Evolutionary conservation across 2,113 vertebrate species (phyloP), one percentile per base, ranked within the genome.

Genomic region (Tetrao urogallus): DNA sequence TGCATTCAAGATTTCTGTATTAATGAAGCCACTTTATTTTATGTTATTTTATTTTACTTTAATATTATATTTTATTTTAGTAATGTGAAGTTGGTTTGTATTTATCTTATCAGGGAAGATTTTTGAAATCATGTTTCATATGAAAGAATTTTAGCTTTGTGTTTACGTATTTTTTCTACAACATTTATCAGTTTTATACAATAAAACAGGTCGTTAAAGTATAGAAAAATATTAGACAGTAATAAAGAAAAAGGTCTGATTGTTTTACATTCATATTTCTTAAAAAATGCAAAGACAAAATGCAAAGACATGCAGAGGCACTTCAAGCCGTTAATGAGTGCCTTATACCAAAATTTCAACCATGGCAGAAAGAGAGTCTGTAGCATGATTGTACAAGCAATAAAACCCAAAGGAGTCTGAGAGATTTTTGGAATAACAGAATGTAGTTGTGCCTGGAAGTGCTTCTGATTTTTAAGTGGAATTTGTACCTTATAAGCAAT

Each of bases 161-260:
- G 10, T 40, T 86, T 43, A 30, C 11, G 3, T 76, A 8, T 7
- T 30, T 82, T 66, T 65, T 3, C 25, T 6, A 24, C 38, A 42
- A 4, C 7, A 47, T 86, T 32, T 0, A 56, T 0, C 48, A 7
- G 7, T 40, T 5, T 52, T 67, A 45, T 11, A 52, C 5, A 65
- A 38, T 54, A 88, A 64, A 38, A 22, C 7, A 82, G 52, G 10
- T 15, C 58, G 3, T 43, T 40, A 61, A 17, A 85, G 36, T 34
- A 34, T 4, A 43, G 10, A 32, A 85, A 58, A 1, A 50, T 22
- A 0, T 65, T 69, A 56, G 15, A 6, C 21, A 74, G 63, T 24
- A 50, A 64, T 19, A 5, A 54, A 73, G 3, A 50, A 72, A 45
- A 64, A 45, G 48, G 27, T 30, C 4, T 38, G 5, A 86, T 58